These are phyloP conservation scores for Semibalanus balanoides DNA, from an alignment of 1,140 invertebrate genomes.

Conservation along the genomic window DNA sequence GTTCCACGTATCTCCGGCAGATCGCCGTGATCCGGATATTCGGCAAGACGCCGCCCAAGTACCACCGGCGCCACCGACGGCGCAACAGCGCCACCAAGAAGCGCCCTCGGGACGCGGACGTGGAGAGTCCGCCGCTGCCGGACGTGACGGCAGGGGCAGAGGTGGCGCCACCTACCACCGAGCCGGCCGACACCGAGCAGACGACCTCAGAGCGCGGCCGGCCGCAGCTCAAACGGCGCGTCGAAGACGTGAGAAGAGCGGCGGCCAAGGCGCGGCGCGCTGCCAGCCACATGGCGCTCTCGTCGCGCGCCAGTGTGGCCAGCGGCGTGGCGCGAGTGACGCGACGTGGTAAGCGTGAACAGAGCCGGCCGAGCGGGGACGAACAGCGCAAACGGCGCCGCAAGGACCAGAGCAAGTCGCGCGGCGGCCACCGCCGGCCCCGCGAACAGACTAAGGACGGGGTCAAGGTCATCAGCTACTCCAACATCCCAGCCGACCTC, in stretches of 20 bases:
- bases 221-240: slow-evolving; percentile 19
- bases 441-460: not conserved
- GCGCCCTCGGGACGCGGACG: not conserved
- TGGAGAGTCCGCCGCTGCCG: not conserved
- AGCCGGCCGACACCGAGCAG: not conserved
- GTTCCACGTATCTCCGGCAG: too few relatives aligned
- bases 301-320: not conserved
- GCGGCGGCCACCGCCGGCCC: too few relatives aligned
- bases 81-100: not conserved
- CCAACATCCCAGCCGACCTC: not conserved
- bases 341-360: slow-evolving; percentile 13
- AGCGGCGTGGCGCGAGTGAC: not conserved
- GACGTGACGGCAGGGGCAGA: not conserved
- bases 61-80: not conserved
- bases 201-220: not conserved
- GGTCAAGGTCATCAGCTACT: not conserved
- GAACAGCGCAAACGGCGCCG: not conserved
- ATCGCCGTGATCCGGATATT: slow-evolving; percentile 20
- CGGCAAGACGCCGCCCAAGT: slow-evolving; percentile 15
- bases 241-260: slow-evolving; percentile 20
- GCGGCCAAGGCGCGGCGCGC: slow-evolving; percentile 21
- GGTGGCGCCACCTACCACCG: too few relatives aligned
- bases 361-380: slow-evolving; percentile 18
- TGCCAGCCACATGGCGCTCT: slow-evolving; percentile 8
- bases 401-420: not conserved